These are phyloP conservation scores for Podabrus alpinus DNA, from an alignment of 2,888 invertebrate species.

Conservation along the genomic window DNA sequence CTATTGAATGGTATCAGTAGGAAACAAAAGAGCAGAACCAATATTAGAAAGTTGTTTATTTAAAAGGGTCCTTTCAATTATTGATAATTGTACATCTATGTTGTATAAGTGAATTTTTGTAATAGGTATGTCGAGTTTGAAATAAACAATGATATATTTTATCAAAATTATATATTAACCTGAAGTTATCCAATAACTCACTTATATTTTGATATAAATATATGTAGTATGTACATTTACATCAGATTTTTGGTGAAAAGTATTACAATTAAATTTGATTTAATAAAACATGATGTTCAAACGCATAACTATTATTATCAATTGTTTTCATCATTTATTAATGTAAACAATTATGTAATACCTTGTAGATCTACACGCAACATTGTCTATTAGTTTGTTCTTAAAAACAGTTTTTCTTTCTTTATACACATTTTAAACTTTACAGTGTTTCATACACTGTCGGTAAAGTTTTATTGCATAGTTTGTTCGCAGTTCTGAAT, in stretches of 20 bases:
- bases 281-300: neutral
- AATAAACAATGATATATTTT: neutral
- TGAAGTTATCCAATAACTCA: neutral
- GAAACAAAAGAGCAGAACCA: neutral
- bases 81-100: neutral
- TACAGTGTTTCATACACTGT: neutral
- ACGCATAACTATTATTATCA: neutral
- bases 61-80: neutral
- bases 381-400: neutral
- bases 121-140: neutral
- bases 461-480: neutral
- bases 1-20: neutral
- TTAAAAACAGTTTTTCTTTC: neutral
- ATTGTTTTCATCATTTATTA: neutral
- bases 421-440: neutral
- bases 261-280: neutral
- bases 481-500: neutral
- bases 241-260: neutral
- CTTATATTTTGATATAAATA: neutral
- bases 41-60: neutral
- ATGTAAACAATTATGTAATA: neutral
- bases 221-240: neutral
- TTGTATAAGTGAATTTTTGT: neutral
- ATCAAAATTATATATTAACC: neutral
- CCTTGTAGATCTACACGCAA: neutral